phyloP scores from a whole-genome alignment of 2,797 vertebrate species.

The Pangasius djambal region DNA sequence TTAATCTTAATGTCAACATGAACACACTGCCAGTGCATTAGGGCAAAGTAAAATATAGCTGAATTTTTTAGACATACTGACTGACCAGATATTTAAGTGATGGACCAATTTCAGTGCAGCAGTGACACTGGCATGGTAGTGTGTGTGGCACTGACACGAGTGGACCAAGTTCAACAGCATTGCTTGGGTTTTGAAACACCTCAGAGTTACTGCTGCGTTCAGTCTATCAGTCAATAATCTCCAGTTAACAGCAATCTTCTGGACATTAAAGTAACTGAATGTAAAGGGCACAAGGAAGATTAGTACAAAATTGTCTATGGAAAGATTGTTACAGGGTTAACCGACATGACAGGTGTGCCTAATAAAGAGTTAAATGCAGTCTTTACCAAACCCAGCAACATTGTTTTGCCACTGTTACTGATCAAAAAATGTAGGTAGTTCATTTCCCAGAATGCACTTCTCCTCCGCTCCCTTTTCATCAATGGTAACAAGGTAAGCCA shows the following conservation, averaged over 20 bases:
- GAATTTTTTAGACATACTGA: neutral
- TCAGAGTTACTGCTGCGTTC: neutral
- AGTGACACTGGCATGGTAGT: neutral
- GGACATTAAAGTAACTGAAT: neutral
- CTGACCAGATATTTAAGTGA: neutral
- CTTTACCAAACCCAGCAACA: neutral
- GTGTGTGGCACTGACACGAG: neutral
- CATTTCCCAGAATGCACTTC: conserved; percentile 78
- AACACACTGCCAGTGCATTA: conserved; percentile 1
- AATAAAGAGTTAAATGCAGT: neutral
- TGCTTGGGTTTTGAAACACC: neutral
- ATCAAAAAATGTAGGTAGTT: conserved; percentile 83
- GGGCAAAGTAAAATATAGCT: neutral
- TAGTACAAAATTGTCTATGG: neutral
- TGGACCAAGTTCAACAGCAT: neutral
- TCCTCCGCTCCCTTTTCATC: conserved; percentile 78
- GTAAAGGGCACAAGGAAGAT: neutral
- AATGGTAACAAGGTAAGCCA: conserved; percentile 83
- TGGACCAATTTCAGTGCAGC: neutral
- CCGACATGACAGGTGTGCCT: neutral
- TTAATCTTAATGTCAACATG: neutral
- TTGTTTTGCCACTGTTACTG: conserved; percentile 59
- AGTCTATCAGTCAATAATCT: neutral
- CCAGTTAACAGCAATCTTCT: neutral
- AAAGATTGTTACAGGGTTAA: neutral